Conservation (phyloP, 2,797 vertebrate genomes). For the Avahi laniger region DNA sequence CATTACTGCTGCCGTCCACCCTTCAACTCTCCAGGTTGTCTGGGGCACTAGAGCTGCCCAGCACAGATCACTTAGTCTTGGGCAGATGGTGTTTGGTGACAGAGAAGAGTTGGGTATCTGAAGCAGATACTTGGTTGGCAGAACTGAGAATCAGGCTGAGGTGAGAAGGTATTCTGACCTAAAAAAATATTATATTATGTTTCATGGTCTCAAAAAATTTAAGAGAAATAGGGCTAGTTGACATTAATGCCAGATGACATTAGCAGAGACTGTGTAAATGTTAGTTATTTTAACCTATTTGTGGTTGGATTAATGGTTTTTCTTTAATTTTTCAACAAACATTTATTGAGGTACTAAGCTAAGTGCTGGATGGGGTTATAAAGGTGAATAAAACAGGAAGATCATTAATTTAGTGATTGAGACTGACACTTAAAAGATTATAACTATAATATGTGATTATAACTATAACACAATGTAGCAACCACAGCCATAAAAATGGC, state of each 20-base stretch:
- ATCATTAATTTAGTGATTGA: constrained; percentile 15
- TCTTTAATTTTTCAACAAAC: constrained; percentile 8
- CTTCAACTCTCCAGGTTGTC: neutral
- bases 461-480: neutral
- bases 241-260: neutral
- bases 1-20: neutral
- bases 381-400: neutral
- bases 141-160: neutral
- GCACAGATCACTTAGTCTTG: neutral
- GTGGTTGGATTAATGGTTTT: neutral
- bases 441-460: neutral
- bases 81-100: neutral
- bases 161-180: neutral
- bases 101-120: neutral
- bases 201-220: neutral
- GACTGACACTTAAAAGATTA: neutral
- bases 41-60: too few relatives aligned
- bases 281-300: neutral
- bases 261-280: neutral
- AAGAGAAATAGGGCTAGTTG: neutral
- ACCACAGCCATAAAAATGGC: neutral
- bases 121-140: neutral
- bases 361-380: neutral
- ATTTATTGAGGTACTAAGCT: neutral
- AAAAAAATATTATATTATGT: neutral